phyloP scores from a whole-genome alignment of 2,797 vertebrate species.

The Phaenicophaeus curvirostris region DNA sequence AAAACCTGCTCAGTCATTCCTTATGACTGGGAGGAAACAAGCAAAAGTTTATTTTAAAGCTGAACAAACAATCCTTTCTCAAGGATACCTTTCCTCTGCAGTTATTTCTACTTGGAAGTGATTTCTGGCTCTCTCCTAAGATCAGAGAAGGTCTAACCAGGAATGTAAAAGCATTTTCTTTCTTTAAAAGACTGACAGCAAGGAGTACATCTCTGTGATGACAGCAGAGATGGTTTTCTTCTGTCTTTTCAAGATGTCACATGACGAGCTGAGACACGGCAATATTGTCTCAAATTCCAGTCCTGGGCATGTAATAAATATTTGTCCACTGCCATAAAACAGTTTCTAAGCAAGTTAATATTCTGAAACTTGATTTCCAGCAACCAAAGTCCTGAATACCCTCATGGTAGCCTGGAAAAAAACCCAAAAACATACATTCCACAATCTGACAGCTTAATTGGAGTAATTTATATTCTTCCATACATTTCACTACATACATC shows the following conservation, averaged over 20 bases:
- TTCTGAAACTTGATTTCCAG: neutral
- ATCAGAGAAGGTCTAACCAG: neutral
- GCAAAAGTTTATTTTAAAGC: neutral
- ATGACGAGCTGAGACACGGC: neutral
- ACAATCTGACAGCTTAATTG: neutral
- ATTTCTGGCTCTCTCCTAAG: neutral
- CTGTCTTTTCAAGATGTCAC: neutral
- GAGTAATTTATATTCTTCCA: neutral
- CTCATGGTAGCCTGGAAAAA: neutral
- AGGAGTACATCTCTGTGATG: neutral
- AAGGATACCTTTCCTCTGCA: neutral
- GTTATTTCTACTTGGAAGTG: neutral
- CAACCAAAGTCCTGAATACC: neutral
- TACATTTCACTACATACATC: neutral
- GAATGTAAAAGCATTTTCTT: neutral
- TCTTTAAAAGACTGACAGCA: neutral
- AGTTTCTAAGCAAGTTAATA: neutral
- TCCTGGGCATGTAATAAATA: neutral
- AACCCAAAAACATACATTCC: neutral
- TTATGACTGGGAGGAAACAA: neutral
- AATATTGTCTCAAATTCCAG: neutral
- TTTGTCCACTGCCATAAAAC: neutral
- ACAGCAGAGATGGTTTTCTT: neutral
- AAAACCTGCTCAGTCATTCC: neutral
- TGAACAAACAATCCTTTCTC: constrained; percentile 2